These are phyloP conservation scores for Dione vanillae DNA, from an alignment of 2,888 invertebrate species.

Conservation along the genomic window DNA sequence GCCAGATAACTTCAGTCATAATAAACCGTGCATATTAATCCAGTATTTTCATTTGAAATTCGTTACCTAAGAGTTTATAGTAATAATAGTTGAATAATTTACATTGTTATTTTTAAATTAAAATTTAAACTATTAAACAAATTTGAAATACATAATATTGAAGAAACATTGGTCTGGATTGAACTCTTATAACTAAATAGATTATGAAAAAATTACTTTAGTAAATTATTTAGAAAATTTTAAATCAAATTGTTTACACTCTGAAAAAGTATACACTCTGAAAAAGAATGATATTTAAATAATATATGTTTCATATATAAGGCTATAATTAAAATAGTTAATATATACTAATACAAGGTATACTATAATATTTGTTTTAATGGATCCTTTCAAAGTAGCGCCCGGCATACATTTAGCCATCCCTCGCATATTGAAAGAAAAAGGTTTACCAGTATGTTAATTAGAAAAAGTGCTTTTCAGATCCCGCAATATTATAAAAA, in stretches of 20 bases:
- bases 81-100: conserved; percentile 13
- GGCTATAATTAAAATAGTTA: background rate
- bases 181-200: background rate
- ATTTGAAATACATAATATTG: background rate
- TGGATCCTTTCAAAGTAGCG: conserved; percentile 16
- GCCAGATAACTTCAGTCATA: conserved; percentile 27
- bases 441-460: conserved; percentile 33
- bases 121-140: background rate
- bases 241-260: too few relatives aligned
- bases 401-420: conserved; percentile 18
- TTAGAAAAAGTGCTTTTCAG: conserved; percentile 27
- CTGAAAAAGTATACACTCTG: background rate
- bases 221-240: background rate
- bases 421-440: conserved; percentile 32
- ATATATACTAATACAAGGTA: background rate
- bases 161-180: background rate
- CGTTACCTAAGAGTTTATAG: conserved; percentile 15
- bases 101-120: background rate
- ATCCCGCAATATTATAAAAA: conserved; percentile 3
- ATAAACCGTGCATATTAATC: conserved; percentile 28
- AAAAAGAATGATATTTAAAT: background rate
- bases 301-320: background rate
- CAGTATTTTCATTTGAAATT: conserved; percentile 26
- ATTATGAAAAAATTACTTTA: too few relatives aligned
- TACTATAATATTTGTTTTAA: conserved; percentile 6